These are phyloP conservation scores for Calameuta idolon DNA, from an alignment of 2,888 invertebrate genomes.

Conservation along the genomic window DNA sequence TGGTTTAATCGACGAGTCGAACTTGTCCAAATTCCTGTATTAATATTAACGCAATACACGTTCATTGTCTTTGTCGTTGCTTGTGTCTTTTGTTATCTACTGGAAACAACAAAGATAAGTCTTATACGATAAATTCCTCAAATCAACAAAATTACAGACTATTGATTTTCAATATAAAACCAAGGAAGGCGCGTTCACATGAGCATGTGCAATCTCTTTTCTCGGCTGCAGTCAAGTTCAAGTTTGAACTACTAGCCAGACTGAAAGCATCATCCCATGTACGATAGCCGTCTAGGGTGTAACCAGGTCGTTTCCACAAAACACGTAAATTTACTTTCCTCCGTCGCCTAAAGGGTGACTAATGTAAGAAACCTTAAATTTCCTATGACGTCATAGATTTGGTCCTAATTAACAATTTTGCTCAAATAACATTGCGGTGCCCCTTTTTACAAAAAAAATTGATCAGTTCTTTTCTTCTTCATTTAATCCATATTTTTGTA, in stretches of 20 bases:
- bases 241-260: constrained; percentile 19
- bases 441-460: not conserved
- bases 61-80: not conserved
- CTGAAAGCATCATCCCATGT: constrained; percentile 16
- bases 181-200: not conserved
- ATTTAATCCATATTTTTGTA: not conserved
- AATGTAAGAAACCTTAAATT: not conserved
- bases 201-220: constrained; percentile 10
- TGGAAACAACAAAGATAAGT: not conserved
- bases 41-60: not conserved
- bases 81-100: not conserved
- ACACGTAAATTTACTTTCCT: not conserved
- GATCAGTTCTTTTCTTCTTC: not conserved
- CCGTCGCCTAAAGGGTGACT: not conserved
- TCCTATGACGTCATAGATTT: not conserved
- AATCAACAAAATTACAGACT: not conserved
- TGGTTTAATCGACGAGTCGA: not conserved
- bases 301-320: not conserved
- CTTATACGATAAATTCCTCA: not conserved
- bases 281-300: not conserved
- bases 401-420: no score
- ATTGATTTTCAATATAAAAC: not conserved
- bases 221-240: constrained; percentile 19
- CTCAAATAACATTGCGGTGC: no score
- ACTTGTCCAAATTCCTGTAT: not conserved